Base-by-base conservation (phyloP, 2,113 vertebrate genomes). In the Anoplopoma fimbria region DNA sequence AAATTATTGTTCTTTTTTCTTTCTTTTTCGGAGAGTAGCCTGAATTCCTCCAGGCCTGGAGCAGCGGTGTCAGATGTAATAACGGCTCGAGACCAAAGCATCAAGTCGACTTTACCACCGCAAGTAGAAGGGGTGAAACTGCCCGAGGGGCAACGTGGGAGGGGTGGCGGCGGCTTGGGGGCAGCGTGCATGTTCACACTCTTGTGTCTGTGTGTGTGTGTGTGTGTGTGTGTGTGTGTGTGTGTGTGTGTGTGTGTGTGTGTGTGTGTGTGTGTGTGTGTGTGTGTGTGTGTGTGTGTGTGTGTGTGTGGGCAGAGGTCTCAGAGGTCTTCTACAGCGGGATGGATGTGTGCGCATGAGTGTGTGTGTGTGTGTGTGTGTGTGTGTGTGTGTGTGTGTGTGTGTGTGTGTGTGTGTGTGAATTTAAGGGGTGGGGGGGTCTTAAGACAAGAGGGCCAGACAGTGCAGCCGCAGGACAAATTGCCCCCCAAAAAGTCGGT, bases 401-500 rank as follows among this genome's bases (percentile, higher is more conserved):
- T 51, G 19, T 51, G 42, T 47, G 45, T 19, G 51, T 58, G 53
- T 57, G 74, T 60, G 70, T 51, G 45, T 31, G 45, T 29, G 69
- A 5, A 49, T 45, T 70, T 62, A 31, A 25, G 21, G 53, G 31
- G 81, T 34, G 70, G 81, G 60, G 2, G 69, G 75, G 45, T 78
- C 77, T 88, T 77, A 92, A 89, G 89, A 92, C 89, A 76, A 88
- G 82, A 77, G 77, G 80, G 79, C 79, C 93, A 93, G 93, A 94
- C 90, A 90, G 91, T 70, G 75, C 83, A 88, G 92, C 89, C 88
- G 36, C 73, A 78, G 92, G 92, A 89, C 91, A 89, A 93, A 93
- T 75, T 84, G 70, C 62, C 77, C 88, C 84, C 64, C 40, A 88
- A 81, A 90, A 94, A 93, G 90, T 93, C 93, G 91, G 94, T 94